Evolutionary conservation across 2,888 invertebrate genomes (phyloP).

Genomic region (Timandra comae): DNA sequence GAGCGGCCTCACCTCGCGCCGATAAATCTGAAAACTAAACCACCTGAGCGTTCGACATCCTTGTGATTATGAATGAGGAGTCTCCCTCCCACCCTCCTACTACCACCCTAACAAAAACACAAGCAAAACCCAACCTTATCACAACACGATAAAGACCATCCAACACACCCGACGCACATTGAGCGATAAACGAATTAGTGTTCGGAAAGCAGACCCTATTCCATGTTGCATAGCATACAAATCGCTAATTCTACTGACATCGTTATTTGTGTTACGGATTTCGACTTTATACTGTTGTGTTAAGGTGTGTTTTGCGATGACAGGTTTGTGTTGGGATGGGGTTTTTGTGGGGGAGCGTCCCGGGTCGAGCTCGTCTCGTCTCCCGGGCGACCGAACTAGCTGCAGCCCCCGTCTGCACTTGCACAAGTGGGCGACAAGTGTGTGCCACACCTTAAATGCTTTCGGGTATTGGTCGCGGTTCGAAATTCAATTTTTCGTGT

Average conservation of each 20-base stretch:
- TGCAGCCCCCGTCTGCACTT: slow-evolving; percentile 42
- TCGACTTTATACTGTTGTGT: slow-evolving; percentile 16
- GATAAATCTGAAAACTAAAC: slow-evolving; percentile 69
- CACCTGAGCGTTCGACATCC: slow-evolving; percentile 71
- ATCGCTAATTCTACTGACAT: slow-evolving; percentile 51
- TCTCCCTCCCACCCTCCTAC: slow-evolving; percentile 31
- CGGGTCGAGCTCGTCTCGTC: slow-evolving; percentile 65
- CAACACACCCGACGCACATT: slow-evolving; percentile 20
- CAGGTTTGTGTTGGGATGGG: slow-evolving; percentile 20
- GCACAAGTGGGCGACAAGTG: slow-evolving; percentile 44
- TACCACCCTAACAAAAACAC: slow-evolving; percentile 15
- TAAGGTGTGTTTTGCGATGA: slow-evolving; percentile 30
- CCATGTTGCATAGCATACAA: slow-evolving; percentile 61
- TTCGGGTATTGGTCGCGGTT: slow-evolving; percentile 29
- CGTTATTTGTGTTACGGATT: slow-evolving; percentile 11
- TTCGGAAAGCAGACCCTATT: slow-evolving; percentile 66
- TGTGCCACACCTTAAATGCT: slow-evolving; percentile 37
- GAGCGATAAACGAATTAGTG: slow-evolving; percentile 65
- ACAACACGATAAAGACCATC: slow-evolving; percentile 21
- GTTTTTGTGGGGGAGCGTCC: slow-evolving; percentile 40
- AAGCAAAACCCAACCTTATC: slow-evolving; percentile 27
- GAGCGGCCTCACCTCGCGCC: slow-evolving; percentile 57
- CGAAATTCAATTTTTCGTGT: slow-evolving; percentile 36
- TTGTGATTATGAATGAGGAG: slow-evolving; percentile 66
- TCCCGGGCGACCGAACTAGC: slow-evolving; percentile 50